These are phyloP conservation scores for Tragopan temminckii DNA, from an alignment of 2,797 vertebrate species.

Conservation along the genomic window DNA sequence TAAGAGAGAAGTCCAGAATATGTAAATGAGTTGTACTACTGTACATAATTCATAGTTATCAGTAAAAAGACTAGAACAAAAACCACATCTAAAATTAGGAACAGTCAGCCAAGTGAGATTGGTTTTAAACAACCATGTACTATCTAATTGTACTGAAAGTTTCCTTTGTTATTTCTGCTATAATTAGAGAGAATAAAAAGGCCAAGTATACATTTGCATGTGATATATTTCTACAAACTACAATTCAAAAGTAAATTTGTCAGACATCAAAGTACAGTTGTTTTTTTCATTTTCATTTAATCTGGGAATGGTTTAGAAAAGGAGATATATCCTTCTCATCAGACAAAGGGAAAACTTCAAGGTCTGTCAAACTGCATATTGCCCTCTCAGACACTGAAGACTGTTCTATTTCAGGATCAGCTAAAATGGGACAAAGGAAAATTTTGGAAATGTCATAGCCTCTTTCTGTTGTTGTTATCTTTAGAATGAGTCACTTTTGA, in stretches of 20 bases:
- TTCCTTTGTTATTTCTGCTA: not conserved
- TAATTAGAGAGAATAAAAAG: not conserved
- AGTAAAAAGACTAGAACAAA: not conserved
- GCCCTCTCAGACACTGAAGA: not conserved
- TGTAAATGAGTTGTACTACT: not conserved
- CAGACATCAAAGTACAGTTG: not conserved
- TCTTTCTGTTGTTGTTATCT: not conserved
- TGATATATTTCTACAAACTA: not conserved
- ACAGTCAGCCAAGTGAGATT: not conserved
- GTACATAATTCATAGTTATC: not conserved
- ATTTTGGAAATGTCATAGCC: not conserved
- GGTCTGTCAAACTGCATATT: not conserved
- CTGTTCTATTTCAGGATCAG: not conserved
- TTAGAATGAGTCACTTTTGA: not conserved
- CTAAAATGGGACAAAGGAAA: not conserved
- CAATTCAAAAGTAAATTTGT: not conserved
- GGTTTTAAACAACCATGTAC: not conserved
- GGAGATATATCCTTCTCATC: not conserved
- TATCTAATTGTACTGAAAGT: not conserved
- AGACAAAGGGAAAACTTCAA: not conserved
- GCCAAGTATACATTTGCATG: fast-evolving
- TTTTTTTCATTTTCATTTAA: not conserved
- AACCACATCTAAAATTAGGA: not conserved
- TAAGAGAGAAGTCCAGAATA: not conserved
- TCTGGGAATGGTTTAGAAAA: not conserved